Conservation (phyloP, 2,797 vertebrate species). For the Tokudaia muenninki region DNA sequence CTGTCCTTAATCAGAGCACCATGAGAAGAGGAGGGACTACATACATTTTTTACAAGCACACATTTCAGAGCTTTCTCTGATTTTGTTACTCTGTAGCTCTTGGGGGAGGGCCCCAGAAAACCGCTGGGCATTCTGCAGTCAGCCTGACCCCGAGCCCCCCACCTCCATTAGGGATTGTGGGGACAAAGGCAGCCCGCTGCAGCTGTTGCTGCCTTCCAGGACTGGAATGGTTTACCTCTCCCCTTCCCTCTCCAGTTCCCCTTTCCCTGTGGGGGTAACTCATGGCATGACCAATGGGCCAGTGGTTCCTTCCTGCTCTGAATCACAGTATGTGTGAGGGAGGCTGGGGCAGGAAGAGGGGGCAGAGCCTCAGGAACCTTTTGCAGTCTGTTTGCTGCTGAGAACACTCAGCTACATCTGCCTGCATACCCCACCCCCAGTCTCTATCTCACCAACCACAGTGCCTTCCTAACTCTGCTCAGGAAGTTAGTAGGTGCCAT, state of each 20-base stretch:
- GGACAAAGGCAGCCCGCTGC: background rate
- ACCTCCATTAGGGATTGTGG: background rate
- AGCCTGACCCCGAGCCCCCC: background rate
- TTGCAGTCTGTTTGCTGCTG: background rate
- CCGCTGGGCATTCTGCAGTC: background rate
- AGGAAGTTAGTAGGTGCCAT: background rate
- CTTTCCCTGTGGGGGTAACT: background rate
- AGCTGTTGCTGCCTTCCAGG: background rate
- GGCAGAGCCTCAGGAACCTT: background rate
- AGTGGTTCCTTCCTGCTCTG: constrained; percentile 55
- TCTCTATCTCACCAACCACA: background rate
- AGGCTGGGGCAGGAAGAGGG: background rate
- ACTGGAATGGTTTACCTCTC: background rate
- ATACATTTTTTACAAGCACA: background rate
- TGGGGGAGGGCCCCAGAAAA: background rate
- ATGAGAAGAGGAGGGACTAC: background rate
- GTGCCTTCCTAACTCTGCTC: background rate
- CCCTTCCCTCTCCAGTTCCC: background rate
- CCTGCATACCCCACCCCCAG: background rate
- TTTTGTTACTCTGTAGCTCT: background rate
- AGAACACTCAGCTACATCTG: background rate
- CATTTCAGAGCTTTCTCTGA: background rate
- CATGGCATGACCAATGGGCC: background rate
- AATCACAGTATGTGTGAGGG: background rate
- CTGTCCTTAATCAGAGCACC: too few relatives aligned